These are phyloP conservation scores for Alviniconcha marisindica DNA, from an alignment of 1,140 invertebrate species.

Conservation along the genomic window DNA sequence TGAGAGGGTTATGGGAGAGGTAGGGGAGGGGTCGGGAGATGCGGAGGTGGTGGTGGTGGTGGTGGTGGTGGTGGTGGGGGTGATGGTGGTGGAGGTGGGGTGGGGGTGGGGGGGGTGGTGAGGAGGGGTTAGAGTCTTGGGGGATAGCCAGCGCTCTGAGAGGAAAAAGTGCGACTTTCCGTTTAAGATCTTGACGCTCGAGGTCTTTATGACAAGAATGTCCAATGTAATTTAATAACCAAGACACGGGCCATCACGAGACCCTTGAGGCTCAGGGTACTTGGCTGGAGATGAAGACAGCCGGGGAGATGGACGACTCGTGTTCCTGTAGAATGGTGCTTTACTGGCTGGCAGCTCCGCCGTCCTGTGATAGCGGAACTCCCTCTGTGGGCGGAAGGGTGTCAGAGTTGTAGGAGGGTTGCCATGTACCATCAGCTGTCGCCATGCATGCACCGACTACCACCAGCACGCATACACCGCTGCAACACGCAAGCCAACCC, in stretches of 20 bases:
- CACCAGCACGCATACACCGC: too few species aligned
- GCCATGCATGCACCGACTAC: too few species aligned
- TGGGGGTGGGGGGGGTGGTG: too few species aligned
- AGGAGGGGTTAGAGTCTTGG: too few species aligned
- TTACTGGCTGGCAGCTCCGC: too few species aligned
- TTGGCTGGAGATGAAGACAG: neutral
- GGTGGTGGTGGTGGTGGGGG: neutral
- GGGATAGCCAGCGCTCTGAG: neutral
- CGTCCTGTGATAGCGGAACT: too few species aligned
- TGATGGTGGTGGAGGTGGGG: too few species aligned
- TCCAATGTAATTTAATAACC: slow-evolving; percentile 38
- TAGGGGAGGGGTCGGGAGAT: neutral
- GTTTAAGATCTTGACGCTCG: neutral
- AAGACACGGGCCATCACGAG: neutral
- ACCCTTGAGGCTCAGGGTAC: neutral
- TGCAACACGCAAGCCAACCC: too few species aligned
- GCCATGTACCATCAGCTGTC: too few species aligned
- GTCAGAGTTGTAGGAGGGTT: too few species aligned
- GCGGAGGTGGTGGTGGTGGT: neutral
- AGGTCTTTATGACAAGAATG: slow-evolving; percentile 32
- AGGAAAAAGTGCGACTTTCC: slow-evolving; percentile 15
- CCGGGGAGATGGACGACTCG: neutral
- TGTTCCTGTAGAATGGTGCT: neutral
- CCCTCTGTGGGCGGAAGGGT: too few species aligned
- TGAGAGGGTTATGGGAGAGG: neutral